A percentile compares a stretch with the other conserved stretches of the same genome.
Evolutionary conservation across 35 echinoderm and acorn worm species (phyloP).

Genomic region (Lytechinus variegatus): DNA sequence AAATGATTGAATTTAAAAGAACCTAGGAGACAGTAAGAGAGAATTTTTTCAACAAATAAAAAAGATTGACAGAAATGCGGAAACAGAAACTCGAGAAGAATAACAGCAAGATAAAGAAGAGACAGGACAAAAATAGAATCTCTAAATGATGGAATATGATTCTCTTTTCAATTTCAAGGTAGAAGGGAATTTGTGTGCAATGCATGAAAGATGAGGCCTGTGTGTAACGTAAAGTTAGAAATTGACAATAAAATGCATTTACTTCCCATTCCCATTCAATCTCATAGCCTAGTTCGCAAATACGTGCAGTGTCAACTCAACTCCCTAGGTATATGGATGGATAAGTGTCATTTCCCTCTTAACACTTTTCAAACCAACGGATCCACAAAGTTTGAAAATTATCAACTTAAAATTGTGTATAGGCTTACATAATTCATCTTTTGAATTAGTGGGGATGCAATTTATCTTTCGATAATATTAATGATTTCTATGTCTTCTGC

Average conservation of each 20-base stretch:
- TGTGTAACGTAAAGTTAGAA: not conserved
- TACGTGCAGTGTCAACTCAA: not conserved
- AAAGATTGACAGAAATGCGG: not conserved
- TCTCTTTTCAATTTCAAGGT: conserved; percentile 12
- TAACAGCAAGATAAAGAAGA: not conserved
- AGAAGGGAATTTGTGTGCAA: not conserved
- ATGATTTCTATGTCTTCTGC: not conserved
- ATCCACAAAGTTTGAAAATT: not conserved
- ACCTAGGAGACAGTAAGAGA: not conserved
- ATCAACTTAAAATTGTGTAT: not conserved
- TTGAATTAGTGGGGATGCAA: not conserved
- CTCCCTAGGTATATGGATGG: not conserved
- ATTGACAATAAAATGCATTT: not conserved
- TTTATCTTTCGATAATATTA: not conserved
- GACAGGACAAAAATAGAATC: not conserved
- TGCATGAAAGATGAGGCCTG: not conserved
- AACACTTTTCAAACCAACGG: not conserved
- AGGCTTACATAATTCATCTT: too few relatives aligned
- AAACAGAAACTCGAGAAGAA: not conserved
- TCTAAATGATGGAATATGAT: not conserved
- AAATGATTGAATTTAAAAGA: not conserved
- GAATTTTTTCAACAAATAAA: too few relatives aligned
- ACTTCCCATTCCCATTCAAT: not conserved
- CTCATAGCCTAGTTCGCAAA: not conserved
- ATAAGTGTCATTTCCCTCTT: not conserved